Conservation (phyloP, 2,113 vertebrate genomes). For the Trematocara nigrifrons region DNA sequence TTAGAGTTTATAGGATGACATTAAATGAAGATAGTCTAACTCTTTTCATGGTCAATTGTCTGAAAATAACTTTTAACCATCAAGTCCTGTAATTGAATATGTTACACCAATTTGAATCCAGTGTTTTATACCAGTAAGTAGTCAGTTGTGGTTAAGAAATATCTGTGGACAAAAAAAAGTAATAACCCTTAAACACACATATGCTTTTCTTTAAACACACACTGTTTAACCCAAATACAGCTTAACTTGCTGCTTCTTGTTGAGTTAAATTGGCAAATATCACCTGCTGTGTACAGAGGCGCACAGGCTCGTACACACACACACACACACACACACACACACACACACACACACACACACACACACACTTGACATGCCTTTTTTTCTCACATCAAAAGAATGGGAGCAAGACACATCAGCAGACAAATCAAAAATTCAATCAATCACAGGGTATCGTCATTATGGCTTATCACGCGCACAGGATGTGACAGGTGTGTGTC, state of each 20-base stretch:
- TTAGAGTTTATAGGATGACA: not conserved
- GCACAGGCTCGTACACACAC: not conserved
- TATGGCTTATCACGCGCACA: constrained; percentile 6
- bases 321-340: not conserved
- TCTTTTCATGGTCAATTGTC: not conserved
- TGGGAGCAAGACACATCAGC: constrained; percentile 7
- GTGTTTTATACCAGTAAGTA: not conserved
- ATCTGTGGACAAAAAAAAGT: not conserved
- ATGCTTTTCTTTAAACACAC: constrained; percentile 10
- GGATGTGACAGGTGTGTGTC: constrained; percentile 27
- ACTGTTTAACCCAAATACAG: not conserved
- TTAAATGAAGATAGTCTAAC: not conserved
- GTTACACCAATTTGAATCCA: not conserved
- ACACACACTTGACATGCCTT: not conserved
- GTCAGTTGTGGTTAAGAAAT: not conserved
- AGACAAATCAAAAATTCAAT: constrained; percentile 40
- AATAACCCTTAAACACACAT: not conserved
- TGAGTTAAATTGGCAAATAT: constrained; percentile 53
- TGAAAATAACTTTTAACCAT: not conserved
- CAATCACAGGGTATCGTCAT: constrained; percentile 25
- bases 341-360: not conserved
- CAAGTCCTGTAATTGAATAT: not conserved
- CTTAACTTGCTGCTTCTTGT: not conserved
- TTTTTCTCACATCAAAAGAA: constrained; percentile 16
- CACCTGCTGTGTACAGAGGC: constrained; percentile 14